Evolutionary conservation across 1,140 invertebrate species (phyloP).

Genomic region (Chelonus insularis): DNA sequence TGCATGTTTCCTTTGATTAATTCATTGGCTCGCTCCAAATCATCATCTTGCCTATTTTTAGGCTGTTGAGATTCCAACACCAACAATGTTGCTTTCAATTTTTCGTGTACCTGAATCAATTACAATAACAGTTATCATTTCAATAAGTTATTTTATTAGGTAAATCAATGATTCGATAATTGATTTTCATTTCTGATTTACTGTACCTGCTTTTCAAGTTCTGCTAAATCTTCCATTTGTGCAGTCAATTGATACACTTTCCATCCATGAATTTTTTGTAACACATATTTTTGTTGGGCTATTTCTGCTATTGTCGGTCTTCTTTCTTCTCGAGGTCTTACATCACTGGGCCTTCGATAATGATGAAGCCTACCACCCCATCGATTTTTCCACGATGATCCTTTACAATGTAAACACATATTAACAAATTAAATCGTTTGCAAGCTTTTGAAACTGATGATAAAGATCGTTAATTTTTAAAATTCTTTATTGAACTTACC

Average conservation of each 20-base stretch:
- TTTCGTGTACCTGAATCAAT: slow-evolving; percentile 63
- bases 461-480: too few species aligned
- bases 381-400: slow-evolving; percentile 54
- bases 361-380: slow-evolving; percentile 74
- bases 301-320: slow-evolving; percentile 83
- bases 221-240: slow-evolving; percentile 91
- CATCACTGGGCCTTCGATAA: slow-evolving; percentile 85
- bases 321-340: slow-evolving; percentile 83
- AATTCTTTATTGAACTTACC: slow-evolving; percentile 36
- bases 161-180: too few species aligned
- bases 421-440: slow-evolving; percentile 20
- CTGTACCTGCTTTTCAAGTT: slow-evolving; percentile 57
- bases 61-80: slow-evolving; percentile 68
- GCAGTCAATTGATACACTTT: slow-evolving; percentile 89
- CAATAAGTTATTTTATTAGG: slow-evolving; percentile 4
- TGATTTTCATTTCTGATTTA: too few species aligned
- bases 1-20: slow-evolving; percentile 92
- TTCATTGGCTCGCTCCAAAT: slow-evolving; percentile 75
- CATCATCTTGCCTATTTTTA: slow-evolving; percentile 64
- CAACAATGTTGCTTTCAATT: slow-evolving; percentile 67
- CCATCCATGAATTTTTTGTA: slow-evolving; percentile 92
- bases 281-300: slow-evolving; percentile 84
- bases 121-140: not conserved
- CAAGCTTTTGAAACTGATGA: not conserved
- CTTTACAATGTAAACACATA: slow-evolving; percentile 41